A percentile compares a stretch with the other conserved stretches of the same genome.
Conservation (phyloP, 2,113 vertebrate species). For the Nothocercus julius region DNA sequence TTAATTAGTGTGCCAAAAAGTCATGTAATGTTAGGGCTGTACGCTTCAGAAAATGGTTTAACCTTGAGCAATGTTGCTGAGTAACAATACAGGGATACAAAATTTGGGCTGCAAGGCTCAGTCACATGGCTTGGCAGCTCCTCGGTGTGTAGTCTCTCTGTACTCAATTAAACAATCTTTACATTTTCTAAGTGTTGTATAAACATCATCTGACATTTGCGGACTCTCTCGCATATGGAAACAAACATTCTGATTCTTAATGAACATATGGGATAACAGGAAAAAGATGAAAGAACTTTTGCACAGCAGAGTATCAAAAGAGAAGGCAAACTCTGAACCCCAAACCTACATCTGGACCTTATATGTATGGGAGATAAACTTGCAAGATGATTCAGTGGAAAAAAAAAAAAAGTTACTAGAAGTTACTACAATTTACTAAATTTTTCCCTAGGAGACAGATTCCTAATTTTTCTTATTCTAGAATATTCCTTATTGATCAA, state of each 20-base stretch:
- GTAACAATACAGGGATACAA: background rate
- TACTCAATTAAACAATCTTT: background rate
- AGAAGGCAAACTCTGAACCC: background rate
- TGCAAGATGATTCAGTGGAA: background rate
- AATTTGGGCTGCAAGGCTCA: background rate
- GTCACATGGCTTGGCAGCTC: fast-evolving
- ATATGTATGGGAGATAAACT: fast-evolving
- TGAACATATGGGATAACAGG: background rate
- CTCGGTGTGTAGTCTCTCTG: background rate
- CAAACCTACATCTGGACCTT: fast-evolving
- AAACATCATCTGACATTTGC: background rate
- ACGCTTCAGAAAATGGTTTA: background rate
- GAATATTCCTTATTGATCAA: background rate
- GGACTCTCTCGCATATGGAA: background rate
- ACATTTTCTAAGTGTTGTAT: background rate
- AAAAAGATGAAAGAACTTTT: background rate
- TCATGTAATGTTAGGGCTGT: background rate
- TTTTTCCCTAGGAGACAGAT: background rate
- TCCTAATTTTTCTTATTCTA: background rate
- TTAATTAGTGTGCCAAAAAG: background rate
- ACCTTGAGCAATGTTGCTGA: background rate
- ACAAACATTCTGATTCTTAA: background rate
- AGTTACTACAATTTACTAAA: background rate
- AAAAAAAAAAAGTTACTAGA: background rate
- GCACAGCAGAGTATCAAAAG: background rate